Conservation (phyloP, 2,888 invertebrate species). For the Copidosoma aretas region DNA sequence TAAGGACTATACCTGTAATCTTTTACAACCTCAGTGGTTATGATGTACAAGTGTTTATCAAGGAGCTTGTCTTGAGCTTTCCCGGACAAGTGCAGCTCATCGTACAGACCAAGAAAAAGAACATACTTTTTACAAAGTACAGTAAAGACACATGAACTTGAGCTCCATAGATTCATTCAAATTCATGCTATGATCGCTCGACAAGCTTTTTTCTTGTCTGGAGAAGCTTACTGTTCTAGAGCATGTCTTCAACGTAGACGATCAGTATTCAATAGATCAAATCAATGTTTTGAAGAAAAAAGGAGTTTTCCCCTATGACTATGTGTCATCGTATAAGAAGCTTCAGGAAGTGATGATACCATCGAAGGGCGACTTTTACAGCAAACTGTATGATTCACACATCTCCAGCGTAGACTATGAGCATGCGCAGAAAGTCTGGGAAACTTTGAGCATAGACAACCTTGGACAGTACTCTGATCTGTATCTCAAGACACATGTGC, state of each 20-base stretch:
- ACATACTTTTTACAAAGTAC: too few species aligned
- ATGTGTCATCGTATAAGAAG: too few species aligned
- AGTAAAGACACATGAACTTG: too few species aligned
- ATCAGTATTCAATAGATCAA: not conserved
- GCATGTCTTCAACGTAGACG: not conserved
- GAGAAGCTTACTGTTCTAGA: not conserved
- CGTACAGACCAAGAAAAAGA: too few species aligned
- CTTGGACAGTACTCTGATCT: too few species aligned
- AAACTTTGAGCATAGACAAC: too few species aligned
- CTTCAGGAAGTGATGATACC: not conserved
- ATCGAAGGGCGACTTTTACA: not conserved
- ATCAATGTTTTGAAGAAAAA: not conserved
- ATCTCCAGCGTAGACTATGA: too few species aligned
- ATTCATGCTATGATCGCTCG: too few species aligned
- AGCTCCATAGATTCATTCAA: too few species aligned
- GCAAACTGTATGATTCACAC: not conserved
- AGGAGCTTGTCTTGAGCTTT: not conserved
- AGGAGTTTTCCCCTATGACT: not conserved
- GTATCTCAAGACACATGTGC: not conserved
- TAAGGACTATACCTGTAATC: too few species aligned
- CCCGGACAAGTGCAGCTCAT: conserved; percentile 47
- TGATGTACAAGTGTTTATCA: conserved; percentile 50
- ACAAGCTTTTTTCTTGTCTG: conserved; percentile 36
- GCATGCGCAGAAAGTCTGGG: too few species aligned
- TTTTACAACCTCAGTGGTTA: too few species aligned